Evolutionary conservation across 37 sponge, comb jelly and placozoan genomes (phyloP).

Genomic region (Petrosia ficiformis): DNA sequence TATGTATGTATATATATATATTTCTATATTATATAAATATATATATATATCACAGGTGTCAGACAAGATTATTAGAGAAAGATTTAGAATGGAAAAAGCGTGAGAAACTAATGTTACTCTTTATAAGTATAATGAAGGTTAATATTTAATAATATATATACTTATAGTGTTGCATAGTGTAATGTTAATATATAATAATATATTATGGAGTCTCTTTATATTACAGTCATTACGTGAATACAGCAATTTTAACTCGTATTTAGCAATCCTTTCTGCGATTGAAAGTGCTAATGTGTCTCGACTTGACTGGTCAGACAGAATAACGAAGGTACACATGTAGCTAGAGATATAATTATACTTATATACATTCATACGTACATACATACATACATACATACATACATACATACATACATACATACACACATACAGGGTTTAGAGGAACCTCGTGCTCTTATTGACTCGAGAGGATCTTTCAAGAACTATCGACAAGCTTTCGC

Average conservation of each 20-base stretch:
- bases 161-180: neutral
- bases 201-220: neutral
- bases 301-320: conserved; percentile 82
- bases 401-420: neutral
- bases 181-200: conserved; percentile 33
- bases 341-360: neutral
- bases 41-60: neutral
- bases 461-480: conserved; percentile 83
- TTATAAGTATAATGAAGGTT: conserved; percentile 86
- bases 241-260: conserved; percentile 87
- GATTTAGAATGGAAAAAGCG: conserved; percentile 57
- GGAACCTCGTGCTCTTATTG: conserved; percentile 78
- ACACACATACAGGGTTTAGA: conserved; percentile 67
- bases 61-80: conserved; percentile 58
- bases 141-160: neutral
- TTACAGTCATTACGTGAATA: neutral
- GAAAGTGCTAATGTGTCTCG: conserved; percentile 77
- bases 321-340: conserved; percentile 50
- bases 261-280: conserved; percentile 86
- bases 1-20: conserved; percentile 3
- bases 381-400: neutral
- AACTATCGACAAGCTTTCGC: conserved; percentile 82
- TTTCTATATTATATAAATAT: neutral
- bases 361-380: no score
- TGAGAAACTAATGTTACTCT: conserved; percentile 59